Base-by-base conservation (phyloP, 1,140 invertebrate species). In the Chymomyza costata region DNA sequence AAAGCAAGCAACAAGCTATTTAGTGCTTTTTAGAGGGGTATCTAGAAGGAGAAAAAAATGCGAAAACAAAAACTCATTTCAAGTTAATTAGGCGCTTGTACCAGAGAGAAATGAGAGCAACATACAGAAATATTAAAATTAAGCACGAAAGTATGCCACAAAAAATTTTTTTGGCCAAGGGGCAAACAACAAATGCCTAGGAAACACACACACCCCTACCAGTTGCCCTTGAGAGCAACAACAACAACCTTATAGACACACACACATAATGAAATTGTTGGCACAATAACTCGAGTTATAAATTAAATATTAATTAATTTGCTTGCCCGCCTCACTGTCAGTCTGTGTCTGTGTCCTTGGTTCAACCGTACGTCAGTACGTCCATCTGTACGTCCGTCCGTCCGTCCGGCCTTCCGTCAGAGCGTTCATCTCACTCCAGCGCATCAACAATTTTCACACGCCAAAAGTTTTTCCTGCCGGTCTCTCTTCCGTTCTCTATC, bases 271-370 rank as follows among this genome's bases (percentile, higher is more conserved):
- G 47, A 38, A 71, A 62, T 57, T 69, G 40, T 54, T 46, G 34
- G 44, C 50, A 37, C 21, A 60, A 44, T 38, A 38, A 34, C 59
- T 30, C 30, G 19, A 41, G 51, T 54, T 56, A 70, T 78, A 65
- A 76, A 78, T 76, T 78, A 78, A 78, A 76, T 66, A 78, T 76
- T 71, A 59, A 66, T 78, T 78, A 76, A 76, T 76, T 70, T 66
- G 52, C 60, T n/a, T n/a, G n/a, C n/a, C n/a, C n/a, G n/a, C n/a
- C n/a, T n/a, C n/a, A n/a, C n/a, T n/a, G n/a, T n/a, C 47, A 31
- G 49, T 53, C 32, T 11, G 31, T 34, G 13, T 21, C 48, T 19
- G 15, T 6, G n/a, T 25, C 11, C 38, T 6, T 11, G 2, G 11
- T 18, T 35, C 30, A 32, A 47, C 35, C 13, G 31, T 11, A n/a